A percentile compares a stretch with the other conserved stretches of the same genome.
Evolutionary conservation across 1,140 invertebrate genomes (phyloP).

Genomic region (Bombus confusus): DNA sequence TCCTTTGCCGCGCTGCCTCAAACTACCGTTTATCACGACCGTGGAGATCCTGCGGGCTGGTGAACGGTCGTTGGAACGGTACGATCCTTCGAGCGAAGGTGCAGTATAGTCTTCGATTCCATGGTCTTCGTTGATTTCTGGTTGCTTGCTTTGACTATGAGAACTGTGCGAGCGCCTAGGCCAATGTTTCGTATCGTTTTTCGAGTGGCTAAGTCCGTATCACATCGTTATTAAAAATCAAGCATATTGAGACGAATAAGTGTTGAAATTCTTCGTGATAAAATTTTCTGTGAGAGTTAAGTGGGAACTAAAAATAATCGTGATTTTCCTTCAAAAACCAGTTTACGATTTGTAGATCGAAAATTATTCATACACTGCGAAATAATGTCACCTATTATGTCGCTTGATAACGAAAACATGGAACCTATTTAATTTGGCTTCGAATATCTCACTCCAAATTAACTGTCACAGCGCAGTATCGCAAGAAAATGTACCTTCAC

Average conservation of each 20-base stretch:
- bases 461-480: background rate
- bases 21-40: conserved; percentile 76
- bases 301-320: too few species aligned
- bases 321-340: too few species aligned
- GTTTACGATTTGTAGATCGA: background rate
- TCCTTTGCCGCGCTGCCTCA: conserved; percentile 72
- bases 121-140: background rate
- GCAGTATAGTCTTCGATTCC: background rate
- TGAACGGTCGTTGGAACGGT: conserved; percentile 34
- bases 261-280: too few species aligned
- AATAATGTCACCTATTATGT: too few species aligned
- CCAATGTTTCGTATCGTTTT: background rate
- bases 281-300: too few species aligned
- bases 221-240: too few species aligned
- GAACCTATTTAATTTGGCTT: background rate
- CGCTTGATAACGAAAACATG: background rate
- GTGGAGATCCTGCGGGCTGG: conserved; percentile 35
- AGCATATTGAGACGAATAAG: too few species aligned
- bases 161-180: background rate
- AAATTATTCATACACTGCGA: background rate
- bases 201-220: background rate
- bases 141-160: background rate
- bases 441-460: background rate
- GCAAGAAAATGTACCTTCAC: background rate
- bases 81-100: background rate